Evolutionary conservation across 2,888 invertebrate genomes (phyloP), one percentile per base, ranked within the genome.

Genomic region (Ctenicera cuprea): DNA sequence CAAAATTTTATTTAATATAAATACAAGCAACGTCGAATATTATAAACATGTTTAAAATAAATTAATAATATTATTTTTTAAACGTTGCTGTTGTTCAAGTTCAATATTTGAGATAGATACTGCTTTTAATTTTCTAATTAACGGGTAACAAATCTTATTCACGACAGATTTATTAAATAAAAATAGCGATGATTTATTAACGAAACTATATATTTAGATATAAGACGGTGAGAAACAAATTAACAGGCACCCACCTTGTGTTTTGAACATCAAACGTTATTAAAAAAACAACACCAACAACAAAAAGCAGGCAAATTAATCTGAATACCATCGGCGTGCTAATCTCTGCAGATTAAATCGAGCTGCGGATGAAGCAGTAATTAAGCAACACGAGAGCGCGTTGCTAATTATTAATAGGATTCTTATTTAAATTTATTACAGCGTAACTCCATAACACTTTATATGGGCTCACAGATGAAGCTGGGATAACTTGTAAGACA

Each of bases 391-490:
- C 73, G 68, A 70, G 70, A 65, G 70, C 74, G 70, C 74, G 69
- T 66, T 65, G 64, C 66, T 70, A 70, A 74, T 74, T 74, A 74
- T 74, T 74, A 74, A 74, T 65, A 59, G 59, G 70, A 70, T 70
- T 52, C 61, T 65, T 74, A 74, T 70, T 74, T 74, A 74, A 74
- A 74, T 74, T 74, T 70, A 74, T 65, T 74, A 70, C 59, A 30
- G 12, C 57, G 54, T 33, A 64, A 45, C 64, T 57, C 30, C 59
- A 33, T 59, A 69, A 69, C 59, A 69, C 52, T 64, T 69, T 64
- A 45, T 69, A 54, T 63, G 54, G 52, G 45, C 52, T 45, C 33
- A 38, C 66, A 48, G 50, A 54, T 45, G 73, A 62, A 72, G 54
- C 62, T 62, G 50, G n/a, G 50, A 61, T 69, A 14, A 30, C 54